Evolutionary conservation across 2,797 vertebrate species (phyloP).

Genomic region (Corythornis leucogaster): DNA sequence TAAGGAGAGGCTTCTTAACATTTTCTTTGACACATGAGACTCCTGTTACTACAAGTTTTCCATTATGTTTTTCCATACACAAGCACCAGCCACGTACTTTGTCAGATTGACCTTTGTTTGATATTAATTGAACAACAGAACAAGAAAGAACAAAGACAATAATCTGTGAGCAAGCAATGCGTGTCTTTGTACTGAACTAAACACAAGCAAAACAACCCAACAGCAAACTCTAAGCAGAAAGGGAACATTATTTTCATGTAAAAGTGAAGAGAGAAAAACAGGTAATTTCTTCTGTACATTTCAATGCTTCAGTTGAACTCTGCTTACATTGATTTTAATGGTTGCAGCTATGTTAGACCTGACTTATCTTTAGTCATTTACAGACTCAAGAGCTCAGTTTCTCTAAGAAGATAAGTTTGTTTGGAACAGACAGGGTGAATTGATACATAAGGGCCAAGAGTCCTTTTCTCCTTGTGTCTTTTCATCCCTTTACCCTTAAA

Average conservation of each 20-base stretch:
- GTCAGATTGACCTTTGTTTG: slow-evolving; percentile 68
- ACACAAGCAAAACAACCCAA: neutral
- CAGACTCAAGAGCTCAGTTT: neutral
- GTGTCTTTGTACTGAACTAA: neutral
- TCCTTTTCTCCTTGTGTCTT: neutral
- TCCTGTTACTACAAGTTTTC: slow-evolving; percentile 55
- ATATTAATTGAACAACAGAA: slow-evolving; percentile 59
- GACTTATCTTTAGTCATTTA: neutral
- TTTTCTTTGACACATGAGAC: slow-evolving; percentile 56
- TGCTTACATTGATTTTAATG: neutral
- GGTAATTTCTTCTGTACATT: neutral
- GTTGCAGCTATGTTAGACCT: neutral
- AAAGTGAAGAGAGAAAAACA: neutral
- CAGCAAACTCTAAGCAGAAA: neutral
- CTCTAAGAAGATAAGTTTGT: neutral
- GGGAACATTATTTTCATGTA: neutral
- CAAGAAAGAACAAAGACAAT: slow-evolving; percentile 19
- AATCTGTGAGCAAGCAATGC: neutral
- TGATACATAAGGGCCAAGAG: neutral
- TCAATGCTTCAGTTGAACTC: neutral
- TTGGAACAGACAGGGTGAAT: neutral
- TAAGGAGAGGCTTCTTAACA: slow-evolving; percentile 62
- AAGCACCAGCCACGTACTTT: slow-evolving; percentile 43
- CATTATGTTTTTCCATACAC: slow-evolving; percentile 41
- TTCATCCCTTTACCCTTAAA: neutral